phyloP scores from a whole-genome alignment of 2,113 vertebrate genomes.

The Puma concolor region DNA sequence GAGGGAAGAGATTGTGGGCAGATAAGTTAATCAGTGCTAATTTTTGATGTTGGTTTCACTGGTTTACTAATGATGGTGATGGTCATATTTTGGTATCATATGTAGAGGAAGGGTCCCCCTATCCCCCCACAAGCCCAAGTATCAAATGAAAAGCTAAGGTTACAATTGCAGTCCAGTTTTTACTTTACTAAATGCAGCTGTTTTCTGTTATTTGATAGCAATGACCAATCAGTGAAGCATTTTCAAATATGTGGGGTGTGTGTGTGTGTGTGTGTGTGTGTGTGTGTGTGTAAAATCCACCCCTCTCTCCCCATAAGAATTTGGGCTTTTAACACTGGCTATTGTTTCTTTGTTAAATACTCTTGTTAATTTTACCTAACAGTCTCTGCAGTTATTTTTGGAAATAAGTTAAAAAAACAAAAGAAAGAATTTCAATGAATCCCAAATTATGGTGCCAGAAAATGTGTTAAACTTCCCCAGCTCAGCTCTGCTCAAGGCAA shows the following conservation, averaged over 20 bases:
- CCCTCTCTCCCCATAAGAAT: not conserved
- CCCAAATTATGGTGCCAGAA: not conserved
- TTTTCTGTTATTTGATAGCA: slow-evolving; percentile 85
- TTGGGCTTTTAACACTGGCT: slow-evolving; percentile 74
- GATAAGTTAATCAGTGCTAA: not conserved
- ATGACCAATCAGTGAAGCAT: slow-evolving; percentile 80
- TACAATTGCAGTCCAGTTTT: slow-evolving; percentile 81
- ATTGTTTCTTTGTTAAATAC: slow-evolving; percentile 61
- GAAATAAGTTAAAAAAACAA: slow-evolving; percentile 38
- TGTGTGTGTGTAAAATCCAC: not conserved
- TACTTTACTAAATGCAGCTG: slow-evolving; percentile 86
- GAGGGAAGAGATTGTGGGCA: not conserved
- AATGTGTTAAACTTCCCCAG: not conserved
- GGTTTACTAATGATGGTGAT: not conserved
- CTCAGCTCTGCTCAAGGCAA: slow-evolving; percentile 2
- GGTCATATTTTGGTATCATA: slow-evolving; percentile 61
- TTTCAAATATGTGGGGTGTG: slow-evolving; percentile 39
- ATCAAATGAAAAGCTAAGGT: slow-evolving; percentile 80
- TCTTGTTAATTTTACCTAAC: slow-evolving; percentile 53
- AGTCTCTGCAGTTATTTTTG: slow-evolving; percentile 5
- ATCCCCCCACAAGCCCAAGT: not conserved
- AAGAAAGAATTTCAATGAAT: not conserved
- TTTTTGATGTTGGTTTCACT: slow-evolving; percentile 52
- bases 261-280: not conserved
- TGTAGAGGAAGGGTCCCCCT: slow-evolving; percentile 42